Conservation (phyloP, 1,140 invertebrate genomes). For the Brachionus angularis region DNA sequence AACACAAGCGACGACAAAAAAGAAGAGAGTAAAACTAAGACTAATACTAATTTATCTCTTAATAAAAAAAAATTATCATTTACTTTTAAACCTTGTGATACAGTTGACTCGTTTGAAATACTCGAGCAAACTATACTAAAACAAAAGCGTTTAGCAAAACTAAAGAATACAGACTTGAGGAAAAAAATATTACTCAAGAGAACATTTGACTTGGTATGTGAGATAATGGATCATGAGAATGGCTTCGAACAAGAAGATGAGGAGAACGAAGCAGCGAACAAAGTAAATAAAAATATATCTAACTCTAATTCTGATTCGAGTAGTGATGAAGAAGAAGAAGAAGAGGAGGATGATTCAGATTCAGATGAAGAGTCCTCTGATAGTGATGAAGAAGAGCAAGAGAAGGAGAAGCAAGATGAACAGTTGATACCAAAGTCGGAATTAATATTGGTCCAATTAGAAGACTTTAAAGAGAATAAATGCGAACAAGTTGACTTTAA, state of each 20-base stretch:
- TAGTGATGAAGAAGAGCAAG: neutral
- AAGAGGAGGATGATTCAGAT: neutral
- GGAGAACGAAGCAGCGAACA: too few relatives aligned
- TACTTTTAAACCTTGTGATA: slow-evolving; percentile 19
- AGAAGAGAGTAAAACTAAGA: slow-evolving; percentile 12
- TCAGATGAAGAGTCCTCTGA: neutral
- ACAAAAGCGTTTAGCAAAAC: slow-evolving; percentile 10
- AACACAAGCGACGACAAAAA: too few relatives aligned
- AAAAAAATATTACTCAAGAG: slow-evolving; percentile 23
- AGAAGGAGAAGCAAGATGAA: neutral
- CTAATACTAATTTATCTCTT: neutral
- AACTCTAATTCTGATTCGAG: too few relatives aligned
- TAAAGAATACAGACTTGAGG: slow-evolving; percentile 39
- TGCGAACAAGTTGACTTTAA: slow-evolving; percentile 1
- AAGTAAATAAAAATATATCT: too few relatives aligned
- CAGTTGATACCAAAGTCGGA: neutral
- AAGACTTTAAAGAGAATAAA: neutral
- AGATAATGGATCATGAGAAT: slow-evolving; percentile 40
- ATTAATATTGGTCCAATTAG: slow-evolving; percentile 4
- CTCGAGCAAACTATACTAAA: slow-evolving; percentile 38
- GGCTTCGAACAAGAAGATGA: slow-evolving; percentile 4
- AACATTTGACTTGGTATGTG: slow-evolving; percentile 38
- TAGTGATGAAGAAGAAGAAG: too few relatives aligned
- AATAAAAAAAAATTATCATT: slow-evolving; percentile 10
- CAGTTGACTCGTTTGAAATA: slow-evolving; percentile 40